Base-by-base conservation (phyloP, 2,888 invertebrate genomes). In the Atethmia centrago region DNA sequence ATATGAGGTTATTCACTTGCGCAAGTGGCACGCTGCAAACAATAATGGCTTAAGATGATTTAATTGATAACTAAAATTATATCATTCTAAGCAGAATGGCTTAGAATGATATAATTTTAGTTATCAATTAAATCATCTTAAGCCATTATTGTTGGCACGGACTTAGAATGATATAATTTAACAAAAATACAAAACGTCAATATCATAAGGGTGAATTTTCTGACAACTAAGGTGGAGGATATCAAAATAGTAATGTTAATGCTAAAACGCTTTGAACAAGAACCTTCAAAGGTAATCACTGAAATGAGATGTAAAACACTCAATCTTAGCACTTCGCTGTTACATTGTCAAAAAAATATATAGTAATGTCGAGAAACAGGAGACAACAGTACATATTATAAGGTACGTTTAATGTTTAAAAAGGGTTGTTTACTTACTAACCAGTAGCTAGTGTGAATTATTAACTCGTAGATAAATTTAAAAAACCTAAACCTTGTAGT, bases 321-420 rank as follows among this genome's bases (percentile, higher is more conserved):
- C 59, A 8, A 31, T 47, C 0, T 28, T 25, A 56, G 36, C 10
- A 51, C 7, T 21, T 31, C 1, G 59, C 53, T 71, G 56, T 64
- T 71, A 68, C 36, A 71, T 80, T 84, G 70, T 84, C 74, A 70
- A 69, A 61, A 16, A 16, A 79, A 69, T n/a, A n/a, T n/a, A n/a
- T n/a, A n/a, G n/a, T 16, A 40, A 25, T 47, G 7, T 56, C 51
- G 21, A 51, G 55, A 49, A 36, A 31, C 36, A 47, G 45, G 16
- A 63, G 42, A 58, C 14, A 8, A n/a, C n/a, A n/a, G 31, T 42
- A 28, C 12, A 19, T 45, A 42, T 21, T 21, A 21, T 49, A 28
- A 79, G 66, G 80, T 79, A 79, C 58, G 66, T 77, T 31, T 40
- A 25, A 55, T 55, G 12, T 56, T 70, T 31, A 3, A 51, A 40